These are phyloP conservation scores for Dendroctonus valens DNA, from an alignment of 1,140 invertebrate genomes.

Conservation along the genomic window DNA sequence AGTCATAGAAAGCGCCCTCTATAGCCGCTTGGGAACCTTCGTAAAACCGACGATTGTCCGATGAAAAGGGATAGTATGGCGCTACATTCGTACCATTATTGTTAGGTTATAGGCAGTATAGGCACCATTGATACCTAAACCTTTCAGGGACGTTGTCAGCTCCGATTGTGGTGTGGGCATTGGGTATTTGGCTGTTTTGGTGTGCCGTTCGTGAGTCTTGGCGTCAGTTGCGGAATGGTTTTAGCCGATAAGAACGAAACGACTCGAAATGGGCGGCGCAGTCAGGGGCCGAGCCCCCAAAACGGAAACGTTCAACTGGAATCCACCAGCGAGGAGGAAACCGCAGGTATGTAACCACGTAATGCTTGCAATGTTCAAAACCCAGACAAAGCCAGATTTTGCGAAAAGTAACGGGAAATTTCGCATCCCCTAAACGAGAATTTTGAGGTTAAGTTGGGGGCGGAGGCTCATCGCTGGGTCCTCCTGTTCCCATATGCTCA, in stretches of 20 bases:
- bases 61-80: not conserved
- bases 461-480: too few relatives aligned
- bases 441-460: not conserved
- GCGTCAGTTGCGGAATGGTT: constrained; percentile 63
- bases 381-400: not conserved
- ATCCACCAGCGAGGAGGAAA: constrained; percentile 77
- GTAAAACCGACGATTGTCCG: not conserved
- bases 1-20: not conserved
- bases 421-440: not conserved
- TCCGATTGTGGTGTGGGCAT: not conserved
- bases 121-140: not conserved
- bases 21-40: not conserved
- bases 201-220: constrained; percentile 18
- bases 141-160: not conserved
- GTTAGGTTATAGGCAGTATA: not conserved
- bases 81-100: not conserved
- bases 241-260: constrained; percentile 81
- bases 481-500: not conserved
- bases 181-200: not conserved
- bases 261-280: constrained; percentile 80
- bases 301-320: constrained; percentile 78
- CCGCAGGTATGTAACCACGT: constrained; percentile 58
- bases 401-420: not conserved
- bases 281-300: constrained; percentile 84
- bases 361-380: not conserved